phyloP scores from a whole-genome alignment of 2,888 invertebrate species.

The Drosophila multiciliata region DNA sequence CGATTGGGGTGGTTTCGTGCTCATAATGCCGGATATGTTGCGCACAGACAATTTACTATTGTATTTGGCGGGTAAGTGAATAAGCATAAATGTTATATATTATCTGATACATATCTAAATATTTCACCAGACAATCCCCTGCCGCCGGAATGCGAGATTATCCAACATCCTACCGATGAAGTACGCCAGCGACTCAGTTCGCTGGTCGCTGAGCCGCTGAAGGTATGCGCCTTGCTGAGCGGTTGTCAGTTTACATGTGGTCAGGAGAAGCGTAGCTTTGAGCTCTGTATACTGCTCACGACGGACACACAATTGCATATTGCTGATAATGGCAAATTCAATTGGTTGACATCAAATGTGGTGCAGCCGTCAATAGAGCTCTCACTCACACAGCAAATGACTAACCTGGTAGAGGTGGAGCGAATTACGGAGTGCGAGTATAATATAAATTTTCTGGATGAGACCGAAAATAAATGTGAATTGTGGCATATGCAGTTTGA shows the following conservation, averaged over 20 bases:
- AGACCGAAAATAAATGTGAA: conserved; percentile 85
- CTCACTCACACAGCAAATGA: conserved; percentile 85
- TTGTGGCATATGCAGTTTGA: conserved; percentile 86
- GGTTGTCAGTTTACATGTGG: conserved; percentile 83
- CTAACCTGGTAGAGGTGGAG: conserved; percentile 86
- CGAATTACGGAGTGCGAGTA: conserved; percentile 83
- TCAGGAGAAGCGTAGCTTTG: conserved; percentile 71
- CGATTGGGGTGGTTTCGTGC: conserved; percentile 82
- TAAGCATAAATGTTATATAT: not conserved
- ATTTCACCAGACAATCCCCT: conserved; percentile 65
- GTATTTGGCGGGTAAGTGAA: conserved; percentile 85
- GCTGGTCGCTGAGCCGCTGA: conserved; percentile 76
- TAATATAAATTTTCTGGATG: conserved; percentile 86
- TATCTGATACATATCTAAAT: not conserved
- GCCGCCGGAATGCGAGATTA: conserved; percentile 84
- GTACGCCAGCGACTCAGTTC: conserved; percentile 80
- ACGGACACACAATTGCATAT: conserved; percentile 85
- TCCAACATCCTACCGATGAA: conserved; percentile 83
- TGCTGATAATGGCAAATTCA: conserved; percentile 83
- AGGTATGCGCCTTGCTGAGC: conserved; percentile 85
- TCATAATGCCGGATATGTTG: conserved; percentile 86
- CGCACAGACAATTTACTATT: conserved; percentile 86
- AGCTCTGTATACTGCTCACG: conserved; percentile 81
- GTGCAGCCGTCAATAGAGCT: conserved; percentile 62
- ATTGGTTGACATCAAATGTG: conserved; percentile 84